Base-by-base conservation (phyloP, 2,888 invertebrate genomes). In the Holacanthella duospinosa region DNA sequence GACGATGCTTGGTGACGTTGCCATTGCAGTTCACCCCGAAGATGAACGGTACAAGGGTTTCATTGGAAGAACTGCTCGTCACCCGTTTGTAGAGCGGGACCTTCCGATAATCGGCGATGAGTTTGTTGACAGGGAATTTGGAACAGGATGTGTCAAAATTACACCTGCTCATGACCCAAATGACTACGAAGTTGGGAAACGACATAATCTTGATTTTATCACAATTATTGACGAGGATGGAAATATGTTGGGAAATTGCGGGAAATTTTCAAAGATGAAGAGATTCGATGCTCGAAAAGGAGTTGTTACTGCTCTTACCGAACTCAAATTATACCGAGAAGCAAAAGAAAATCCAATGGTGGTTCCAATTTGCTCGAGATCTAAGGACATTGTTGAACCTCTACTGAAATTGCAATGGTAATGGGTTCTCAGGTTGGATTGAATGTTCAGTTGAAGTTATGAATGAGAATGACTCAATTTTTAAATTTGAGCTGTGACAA, bases 1-100 rank as follows among this genome's bases (percentile, higher is more conserved):
- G 81, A 99, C 99, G 0, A 96, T 99, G 92, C 79, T 99, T 16
- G 91, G 97, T 1, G 99, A 99, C 77, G 89, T 93, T 0, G 99
- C 94, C 0, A 87, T 99, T 1, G 97, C 97, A n/a, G 95, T 99
- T 0, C 89, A 99, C 79, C 97, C 99, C 0, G 82, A 88, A 1
- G 95, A 99, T 75, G 77, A 79, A 2, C 84, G 97, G 73, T 99
- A 95, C 76, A 83, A 83, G 64, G 84, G 85, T 74, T 79, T 93
- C 58, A 84, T 92, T 68, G 94, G 94, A 53, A 89, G 88, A 79
- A 81, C 79, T 73, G 84, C 93, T 1, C 79, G 82, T 53, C 99
- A 99, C 82, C 97, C 99, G 0, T 91, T 99, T 77, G 81, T 87
- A 64, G 80, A 86, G 61, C 83, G 94, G 62, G 83, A 82, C 66